Percentiles rank a stretch among this genome's conserved stretches.
phyloP scores from a whole-genome alignment of 2,797 vertebrate species.

The Brotula barbata region DNA sequence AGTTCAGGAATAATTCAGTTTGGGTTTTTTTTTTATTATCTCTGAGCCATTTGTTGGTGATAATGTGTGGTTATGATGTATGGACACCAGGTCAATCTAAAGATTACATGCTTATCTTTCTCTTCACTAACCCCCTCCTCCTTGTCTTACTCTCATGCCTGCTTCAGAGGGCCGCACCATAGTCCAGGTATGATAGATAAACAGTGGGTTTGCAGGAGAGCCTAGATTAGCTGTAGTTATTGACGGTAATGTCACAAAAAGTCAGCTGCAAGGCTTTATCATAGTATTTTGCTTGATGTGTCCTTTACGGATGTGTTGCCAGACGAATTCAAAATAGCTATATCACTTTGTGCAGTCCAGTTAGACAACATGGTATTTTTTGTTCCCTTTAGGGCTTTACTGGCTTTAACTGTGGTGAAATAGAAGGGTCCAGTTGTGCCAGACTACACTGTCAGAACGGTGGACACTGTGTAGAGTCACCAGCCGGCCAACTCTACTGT shows the following conservation, averaged over 20 bases:
- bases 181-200: slow-evolving; percentile 75
- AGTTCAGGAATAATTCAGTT: neutral
- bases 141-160: slow-evolving; percentile 70
- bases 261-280: neutral
- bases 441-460: slow-evolving; percentile 85
- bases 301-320: neutral
- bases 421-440: slow-evolving; percentile 83
- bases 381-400: slow-evolving; percentile 81
- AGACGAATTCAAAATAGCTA: neutral
- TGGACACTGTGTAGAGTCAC: slow-evolving; percentile 79
- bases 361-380: neutral
- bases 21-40: no score
- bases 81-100: no score
- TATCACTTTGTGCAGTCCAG: neutral
- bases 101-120: slow-evolving; percentile 34
- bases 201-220: slow-evolving; percentile 28
- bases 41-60: no score
- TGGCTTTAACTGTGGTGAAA: slow-evolving; percentile 84
- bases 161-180: slow-evolving; percentile 73
- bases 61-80: no score
- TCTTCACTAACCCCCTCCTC: slow-evolving; percentile 65
- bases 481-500: slow-evolving; percentile 76
- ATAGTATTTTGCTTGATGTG: neutral
- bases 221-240: slow-evolving; percentile 2
- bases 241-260: neutral